Conservation (phyloP, 2,113 vertebrate species). For the Murina feae region DNA sequence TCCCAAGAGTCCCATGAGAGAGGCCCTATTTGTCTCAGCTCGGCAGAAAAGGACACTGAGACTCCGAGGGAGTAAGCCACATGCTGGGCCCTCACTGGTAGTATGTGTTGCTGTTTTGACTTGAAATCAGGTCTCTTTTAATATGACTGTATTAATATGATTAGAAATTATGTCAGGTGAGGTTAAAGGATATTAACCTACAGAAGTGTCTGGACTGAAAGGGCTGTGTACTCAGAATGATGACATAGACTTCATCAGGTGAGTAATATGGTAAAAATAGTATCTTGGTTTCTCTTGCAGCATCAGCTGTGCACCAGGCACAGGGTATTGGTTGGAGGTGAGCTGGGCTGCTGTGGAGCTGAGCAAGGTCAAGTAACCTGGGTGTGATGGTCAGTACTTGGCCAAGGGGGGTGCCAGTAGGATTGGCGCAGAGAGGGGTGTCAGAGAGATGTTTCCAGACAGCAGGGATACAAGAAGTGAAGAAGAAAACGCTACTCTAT, state of each 20-base stretch:
- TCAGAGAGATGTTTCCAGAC: not conserved
- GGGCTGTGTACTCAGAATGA: rapidly evolving
- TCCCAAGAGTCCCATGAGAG: not conserved
- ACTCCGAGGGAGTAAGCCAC: not conserved
- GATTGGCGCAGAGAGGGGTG: not conserved
- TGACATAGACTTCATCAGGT: not conserved
- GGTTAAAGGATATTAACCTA: not conserved
- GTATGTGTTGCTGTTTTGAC: not conserved
- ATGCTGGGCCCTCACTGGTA: not conserved
- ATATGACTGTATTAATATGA: not conserved
- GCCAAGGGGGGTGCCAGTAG: not conserved
- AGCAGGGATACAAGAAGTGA: not conserved
- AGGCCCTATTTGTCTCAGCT: not conserved
- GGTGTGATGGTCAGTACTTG: not conserved
- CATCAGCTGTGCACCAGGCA: not conserved
- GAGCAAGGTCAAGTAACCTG: rapidly evolving
- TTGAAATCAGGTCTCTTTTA: not conserved
- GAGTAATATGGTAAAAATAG: not conserved
- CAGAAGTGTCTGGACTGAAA: not conserved
- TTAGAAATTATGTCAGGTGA: not conserved
- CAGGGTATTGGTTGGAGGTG: rapidly evolving
- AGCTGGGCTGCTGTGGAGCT: not conserved
- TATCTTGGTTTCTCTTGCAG: not conserved
- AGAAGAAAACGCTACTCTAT: not conserved
- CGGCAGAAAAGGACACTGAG: not conserved